A percentile compares a stretch with the other conserved stretches of the same genome.
Conservation (phyloP, 2,888 invertebrate species). For the Mechanitis mazaeus region DNA sequence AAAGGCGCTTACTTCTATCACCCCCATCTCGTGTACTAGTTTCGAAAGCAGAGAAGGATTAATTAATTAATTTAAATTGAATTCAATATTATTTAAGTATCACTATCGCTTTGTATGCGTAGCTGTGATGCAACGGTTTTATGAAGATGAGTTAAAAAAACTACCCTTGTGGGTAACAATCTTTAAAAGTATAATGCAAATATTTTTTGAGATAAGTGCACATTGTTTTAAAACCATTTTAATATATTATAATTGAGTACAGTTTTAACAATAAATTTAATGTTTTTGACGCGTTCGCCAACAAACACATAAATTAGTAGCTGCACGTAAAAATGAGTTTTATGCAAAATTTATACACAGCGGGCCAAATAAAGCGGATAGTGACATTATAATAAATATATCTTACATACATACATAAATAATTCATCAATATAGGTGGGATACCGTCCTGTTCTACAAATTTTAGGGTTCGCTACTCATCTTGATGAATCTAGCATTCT, state of each 20-base stretch:
- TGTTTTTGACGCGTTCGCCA: constrained; percentile 30
- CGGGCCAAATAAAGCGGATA: constrained; percentile 1
- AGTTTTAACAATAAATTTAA: constrained; percentile 30
- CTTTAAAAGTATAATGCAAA: too few relatives aligned
- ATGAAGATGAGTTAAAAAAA: too few relatives aligned
- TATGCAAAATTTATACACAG: constrained; percentile 20
- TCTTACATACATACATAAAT: background rate
- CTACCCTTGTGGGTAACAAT: too few relatives aligned
- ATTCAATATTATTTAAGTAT: too few relatives aligned
- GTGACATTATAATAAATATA: background rate
- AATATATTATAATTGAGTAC: constrained; percentile 25
- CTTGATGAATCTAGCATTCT: too few relatives aligned
- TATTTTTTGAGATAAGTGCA: too few relatives aligned
- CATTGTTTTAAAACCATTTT: background rate
- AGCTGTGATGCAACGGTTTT: too few relatives aligned
- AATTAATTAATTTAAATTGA: background rate
- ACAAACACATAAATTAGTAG: constrained; percentile 32
- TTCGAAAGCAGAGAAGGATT: background rate
- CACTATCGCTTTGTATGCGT: too few relatives aligned
- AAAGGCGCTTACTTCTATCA: constrained; percentile 33
- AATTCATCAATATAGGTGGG: background rate
- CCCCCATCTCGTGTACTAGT: constrained; percentile 12
- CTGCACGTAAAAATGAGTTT: constrained; percentile 33
- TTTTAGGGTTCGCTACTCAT: too few relatives aligned
- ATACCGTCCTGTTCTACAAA: too few relatives aligned